Conservation (phyloP, 2,888 invertebrate genomes). For the Pheosia gnoma region DNA sequence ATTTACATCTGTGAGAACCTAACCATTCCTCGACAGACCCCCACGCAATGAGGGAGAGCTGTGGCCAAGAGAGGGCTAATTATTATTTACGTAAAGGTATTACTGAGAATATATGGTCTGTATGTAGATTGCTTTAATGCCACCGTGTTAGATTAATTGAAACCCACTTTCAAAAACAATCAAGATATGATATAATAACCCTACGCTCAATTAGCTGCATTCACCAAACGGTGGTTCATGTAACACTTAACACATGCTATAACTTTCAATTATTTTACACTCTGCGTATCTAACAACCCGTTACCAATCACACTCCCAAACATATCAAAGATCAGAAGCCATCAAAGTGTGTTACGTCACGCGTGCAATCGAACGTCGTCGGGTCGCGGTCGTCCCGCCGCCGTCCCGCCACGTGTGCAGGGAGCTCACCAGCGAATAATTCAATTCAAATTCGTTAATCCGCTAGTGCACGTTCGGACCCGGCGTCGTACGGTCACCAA, state of each 20-base stretch:
- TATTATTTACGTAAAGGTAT: too few relatives aligned
- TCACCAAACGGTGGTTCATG: not conserved
- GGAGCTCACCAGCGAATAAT: constrained; percentile 14
- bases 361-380: not conserved
- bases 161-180: too few relatives aligned
- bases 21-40: too few relatives aligned
- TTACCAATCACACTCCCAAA: not conserved
- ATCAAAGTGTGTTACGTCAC: too few relatives aligned
- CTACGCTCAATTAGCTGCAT: not conserved
- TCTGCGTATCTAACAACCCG: not conserved
- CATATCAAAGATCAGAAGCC: too few relatives aligned
- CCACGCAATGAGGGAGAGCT: too few relatives aligned
- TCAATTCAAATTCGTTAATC: constrained; percentile 19
- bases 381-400: constrained; percentile 1
- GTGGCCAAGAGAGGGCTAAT: too few relatives aligned
- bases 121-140: too few relatives aligned
- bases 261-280: not conserved
- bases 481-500: constrained; percentile 18
- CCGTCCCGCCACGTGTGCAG: constrained; percentile 1
- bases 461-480: constrained; percentile 30
- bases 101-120: too few relatives aligned
- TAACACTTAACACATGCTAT: not conserved
- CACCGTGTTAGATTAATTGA: too few relatives aligned
- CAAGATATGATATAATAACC: not conserved
- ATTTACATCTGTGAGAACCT: too few relatives aligned